phyloP scores from a whole-genome alignment of 2,113 vertebrate genomes.

The Synchiropus splendidus region DNA sequence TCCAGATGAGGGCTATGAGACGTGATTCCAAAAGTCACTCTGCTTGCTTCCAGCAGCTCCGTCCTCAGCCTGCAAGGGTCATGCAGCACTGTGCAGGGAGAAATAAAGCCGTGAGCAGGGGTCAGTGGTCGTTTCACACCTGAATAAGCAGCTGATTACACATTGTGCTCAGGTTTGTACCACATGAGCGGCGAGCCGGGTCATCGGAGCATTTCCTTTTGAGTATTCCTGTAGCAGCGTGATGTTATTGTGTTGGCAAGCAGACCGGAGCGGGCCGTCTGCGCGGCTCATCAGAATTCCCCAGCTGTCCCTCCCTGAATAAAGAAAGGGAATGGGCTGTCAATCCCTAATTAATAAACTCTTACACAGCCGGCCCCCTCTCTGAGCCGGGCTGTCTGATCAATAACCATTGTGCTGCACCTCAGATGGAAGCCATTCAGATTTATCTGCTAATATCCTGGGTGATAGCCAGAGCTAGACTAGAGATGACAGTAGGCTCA shows the following conservation, averaged over 20 bases:
- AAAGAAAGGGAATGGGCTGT: slow-evolving; percentile 73
- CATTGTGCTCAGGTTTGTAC: slow-evolving; percentile 34
- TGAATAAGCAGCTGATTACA: slow-evolving; percentile 42
- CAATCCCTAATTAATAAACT: slow-evolving; percentile 85
- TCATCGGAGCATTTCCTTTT: slow-evolving; percentile 29
- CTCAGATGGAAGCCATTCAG: slow-evolving; percentile 65
- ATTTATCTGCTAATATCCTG: slow-evolving; percentile 79
- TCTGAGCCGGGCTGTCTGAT: slow-evolving; percentile 58
- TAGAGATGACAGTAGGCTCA: slow-evolving; percentile 64
- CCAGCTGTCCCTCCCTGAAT: slow-evolving; percentile 52
- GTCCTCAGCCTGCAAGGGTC: slow-evolving; percentile 3
- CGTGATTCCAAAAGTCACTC: too few species aligned
- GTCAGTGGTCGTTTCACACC: slow-evolving; percentile 39
- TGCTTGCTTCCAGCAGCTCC: too few species aligned
- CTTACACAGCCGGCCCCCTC: slow-evolving; percentile 52
- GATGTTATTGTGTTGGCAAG: slow-evolving; percentile 39
- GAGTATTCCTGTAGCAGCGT: slow-evolving; percentile 14
- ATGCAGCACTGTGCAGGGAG: slow-evolving; percentile 8
- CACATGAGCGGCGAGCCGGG: slow-evolving; percentile 17
- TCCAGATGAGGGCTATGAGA: too few species aligned
- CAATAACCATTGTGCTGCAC: slow-evolving; percentile 68
- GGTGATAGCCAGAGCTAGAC: slow-evolving; percentile 56
- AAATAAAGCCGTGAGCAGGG: slow-evolving; percentile 26
- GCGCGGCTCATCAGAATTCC: slow-evolving; percentile 55
- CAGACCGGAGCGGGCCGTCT: background rate